Base-by-base conservation (phyloP, 2,113 vertebrate species). In the Tylochromis polylepis region DNA sequence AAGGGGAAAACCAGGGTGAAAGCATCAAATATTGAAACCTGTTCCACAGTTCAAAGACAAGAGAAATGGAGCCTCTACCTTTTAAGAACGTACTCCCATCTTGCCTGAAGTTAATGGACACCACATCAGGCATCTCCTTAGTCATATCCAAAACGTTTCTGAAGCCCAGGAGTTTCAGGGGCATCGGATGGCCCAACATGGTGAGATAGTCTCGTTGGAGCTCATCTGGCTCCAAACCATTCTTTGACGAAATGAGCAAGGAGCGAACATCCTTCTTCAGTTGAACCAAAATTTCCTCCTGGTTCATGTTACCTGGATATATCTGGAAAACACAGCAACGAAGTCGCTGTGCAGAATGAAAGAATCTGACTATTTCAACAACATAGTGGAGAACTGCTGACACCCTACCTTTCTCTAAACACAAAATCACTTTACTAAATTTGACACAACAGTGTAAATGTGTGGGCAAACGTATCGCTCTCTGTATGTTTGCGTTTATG, bases 251-350 rank as follows among this genome's bases (percentile, higher is more conserved):
- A 20, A 97, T 89, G 18, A 99, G 96, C 81, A 99, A 95, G 0
- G 97, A 97, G 11, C 97, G 96, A 34, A 99, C 88, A 79, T 98
- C 97, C 84, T 97, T 99, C 95, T 97, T 97, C 92, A 99, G 86
- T 16, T 90, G 55, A 7, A 93, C 92, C 84, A 97, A 94, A 1
- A 96, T 31, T 2, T 93, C 91, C 2, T 94, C 96, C 79, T 97
- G 95, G 81, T 95, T 96, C 94, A 95, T 96, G 11, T 57, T 91
- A 79, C 3, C 75, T 79, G 29, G n/a, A 81, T 59, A 79, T 22
- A 75, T 62, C 70, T 90, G 46, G 1, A 60, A 12, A 67, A 84
- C 8, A 85, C 4, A 58, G 31, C 29, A 62, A 77, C 20, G 6
- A 38, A 22, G 18, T 49, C 20, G 85, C 7, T 8, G 34, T 34